Evolutionary conservation across 2,888 invertebrate species (phyloP).

Genomic region (Tetranychus piercei): DNA sequence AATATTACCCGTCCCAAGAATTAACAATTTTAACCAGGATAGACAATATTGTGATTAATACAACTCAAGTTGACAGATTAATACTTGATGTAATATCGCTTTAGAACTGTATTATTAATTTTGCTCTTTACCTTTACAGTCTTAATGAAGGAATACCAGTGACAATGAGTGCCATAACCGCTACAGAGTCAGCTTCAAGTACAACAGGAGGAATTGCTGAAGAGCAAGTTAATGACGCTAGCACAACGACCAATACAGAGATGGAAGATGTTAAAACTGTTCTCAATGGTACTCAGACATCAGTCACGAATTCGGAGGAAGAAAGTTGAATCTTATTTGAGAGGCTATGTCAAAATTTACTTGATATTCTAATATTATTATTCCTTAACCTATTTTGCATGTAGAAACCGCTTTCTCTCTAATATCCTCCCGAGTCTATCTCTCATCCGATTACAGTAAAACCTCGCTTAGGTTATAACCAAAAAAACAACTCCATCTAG

Average conservation of each 20-base stretch:
- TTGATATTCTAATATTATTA: neutral
- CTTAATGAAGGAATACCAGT: constrained; percentile 20
- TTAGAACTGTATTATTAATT: neutral
- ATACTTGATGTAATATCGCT: neutral
- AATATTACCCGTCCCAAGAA: too few species aligned
- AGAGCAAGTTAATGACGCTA: constrained; percentile 17
- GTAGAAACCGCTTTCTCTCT: too few species aligned
- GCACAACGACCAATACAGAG: constrained; percentile 10
- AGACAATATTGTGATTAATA: neutral
- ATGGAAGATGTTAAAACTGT: constrained; percentile 21
- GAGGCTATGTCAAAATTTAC: neutral
- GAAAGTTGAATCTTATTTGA: constrained; percentile 17
- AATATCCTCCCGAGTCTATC: too few species aligned
- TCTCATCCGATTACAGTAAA: too few species aligned
- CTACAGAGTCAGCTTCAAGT: constrained; percentile 12
- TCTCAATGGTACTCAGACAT: constrained; percentile 21
- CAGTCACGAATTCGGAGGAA: constrained; percentile 16
- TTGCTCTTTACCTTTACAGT: neutral
- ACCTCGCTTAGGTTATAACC: too few species aligned
- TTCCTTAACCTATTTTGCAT: neutral
- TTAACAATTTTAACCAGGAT: neutral
- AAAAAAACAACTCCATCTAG: too few species aligned
- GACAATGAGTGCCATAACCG: constrained; percentile 17
- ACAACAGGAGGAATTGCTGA: constrained; percentile 6
- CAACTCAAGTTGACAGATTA: too few species aligned